phyloP scores from a whole-genome alignment of 92 coral and sea anemone species.

The Palythoa heliodiscus region DNA sequence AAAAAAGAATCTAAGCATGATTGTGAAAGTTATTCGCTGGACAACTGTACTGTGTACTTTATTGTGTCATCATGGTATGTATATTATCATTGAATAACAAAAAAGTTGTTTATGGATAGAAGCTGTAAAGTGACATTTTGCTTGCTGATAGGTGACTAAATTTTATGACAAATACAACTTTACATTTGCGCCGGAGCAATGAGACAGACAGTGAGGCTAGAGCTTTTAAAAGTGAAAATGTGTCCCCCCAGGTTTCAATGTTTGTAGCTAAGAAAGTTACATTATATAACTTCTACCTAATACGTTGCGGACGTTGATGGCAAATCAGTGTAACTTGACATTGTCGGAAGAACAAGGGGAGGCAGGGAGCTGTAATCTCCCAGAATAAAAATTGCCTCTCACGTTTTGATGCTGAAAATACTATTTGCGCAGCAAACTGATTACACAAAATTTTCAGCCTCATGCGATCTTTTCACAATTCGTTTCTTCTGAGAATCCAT shows the following conservation, averaged over 20 bases:
- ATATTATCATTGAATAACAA: background rate
- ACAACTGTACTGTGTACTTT: conserved; percentile 11
- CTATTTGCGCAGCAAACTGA: too few relatives aligned
- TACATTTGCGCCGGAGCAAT: background rate
- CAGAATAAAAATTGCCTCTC: background rate
- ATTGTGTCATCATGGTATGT: conserved; percentile 14
- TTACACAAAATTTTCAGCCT: too few relatives aligned
- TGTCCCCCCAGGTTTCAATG: too few relatives aligned
- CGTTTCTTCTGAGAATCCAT: too few relatives aligned
- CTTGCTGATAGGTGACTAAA: background rate
- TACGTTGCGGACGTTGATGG: background rate
- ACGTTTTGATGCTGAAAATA: too few relatives aligned
- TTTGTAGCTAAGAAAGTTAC: too few relatives aligned
- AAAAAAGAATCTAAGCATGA: background rate
- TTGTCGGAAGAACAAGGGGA: background rate
- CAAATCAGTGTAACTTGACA: too few relatives aligned
- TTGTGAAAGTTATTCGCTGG: background rate
- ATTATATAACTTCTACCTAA: too few relatives aligned
- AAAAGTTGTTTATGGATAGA: background rate
- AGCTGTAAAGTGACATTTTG: background rate
- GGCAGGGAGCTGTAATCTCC: background rate
- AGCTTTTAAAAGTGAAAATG: background rate
- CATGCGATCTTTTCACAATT: too few relatives aligned
- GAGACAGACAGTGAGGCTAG: background rate
- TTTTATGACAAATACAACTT: background rate